phyloP scores from a whole-genome alignment of 2,113 vertebrate genomes.

The Abramis brama region DNA sequence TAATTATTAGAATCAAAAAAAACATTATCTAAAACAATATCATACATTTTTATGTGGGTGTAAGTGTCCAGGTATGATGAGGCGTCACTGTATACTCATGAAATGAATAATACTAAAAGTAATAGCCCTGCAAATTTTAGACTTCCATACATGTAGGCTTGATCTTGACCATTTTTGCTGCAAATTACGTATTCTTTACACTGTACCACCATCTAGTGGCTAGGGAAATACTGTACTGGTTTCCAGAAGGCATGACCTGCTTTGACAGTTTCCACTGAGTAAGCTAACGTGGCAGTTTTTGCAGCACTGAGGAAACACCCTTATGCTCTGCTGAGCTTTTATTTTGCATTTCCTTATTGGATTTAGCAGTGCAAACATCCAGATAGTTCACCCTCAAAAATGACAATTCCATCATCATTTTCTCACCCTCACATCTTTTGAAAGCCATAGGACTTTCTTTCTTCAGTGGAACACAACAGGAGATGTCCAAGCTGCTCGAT shows the following conservation, averaged over 20 bases:
- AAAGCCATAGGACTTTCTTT: background rate
- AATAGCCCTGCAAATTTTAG: background rate
- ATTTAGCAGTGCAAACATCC: background rate
- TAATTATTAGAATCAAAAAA: too few relatives aligned
- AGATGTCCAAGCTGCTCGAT: background rate
- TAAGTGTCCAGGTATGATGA: background rate
- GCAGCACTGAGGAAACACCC: background rate
- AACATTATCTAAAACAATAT: background rate
- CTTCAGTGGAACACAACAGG: background rate
- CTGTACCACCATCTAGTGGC: slow-evolving; percentile 7
- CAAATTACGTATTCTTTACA: background rate
- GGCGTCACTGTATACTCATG: background rate
- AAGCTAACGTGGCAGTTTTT: background rate
- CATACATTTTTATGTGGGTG: too few relatives aligned
- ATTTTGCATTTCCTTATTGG: background rate
- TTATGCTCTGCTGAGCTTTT: background rate
- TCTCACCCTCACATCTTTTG: background rate
- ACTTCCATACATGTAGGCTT: background rate
- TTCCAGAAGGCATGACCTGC: background rate
- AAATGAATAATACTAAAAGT: background rate
- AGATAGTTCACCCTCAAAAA: background rate
- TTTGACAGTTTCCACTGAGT: background rate
- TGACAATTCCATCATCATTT: background rate
- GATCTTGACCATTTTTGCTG: background rate
- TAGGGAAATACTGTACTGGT: background rate